Base-by-base conservation (phyloP, 2,113 vertebrate genomes). In the Colistium nudipinnis region DNA sequence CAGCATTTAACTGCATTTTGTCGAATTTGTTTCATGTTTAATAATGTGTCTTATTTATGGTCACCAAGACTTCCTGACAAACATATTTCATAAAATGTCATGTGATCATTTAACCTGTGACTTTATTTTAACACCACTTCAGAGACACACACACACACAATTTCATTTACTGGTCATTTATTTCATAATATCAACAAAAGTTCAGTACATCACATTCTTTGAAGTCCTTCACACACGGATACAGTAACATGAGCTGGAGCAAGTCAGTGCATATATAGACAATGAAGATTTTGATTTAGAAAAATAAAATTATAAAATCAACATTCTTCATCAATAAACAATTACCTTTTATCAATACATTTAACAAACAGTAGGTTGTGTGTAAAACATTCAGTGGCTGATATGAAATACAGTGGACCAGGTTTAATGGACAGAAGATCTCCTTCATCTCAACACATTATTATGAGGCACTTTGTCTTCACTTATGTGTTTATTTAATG, bases 201-300 rank as follows among this genome's bases (percentile, higher is more conserved):
- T 54, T 27, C 2, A 79, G 24, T 25, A 74, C 43, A 81, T 31
- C 19, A 69, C 51, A 53, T 10, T 56, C 9, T 61, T 19, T 20
- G n/a, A 60, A 8, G 36, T 60, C 64, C 63, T 72, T 74, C 38
- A 64, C 69, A 7, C 28, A 76, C 0, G 61, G 12, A 6, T 30
- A 43, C 60, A 62, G 47, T 30, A 60, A 67, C 41, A 62, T 7
- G 16, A 47, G 0, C 25, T n/a, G 4, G 36, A 63, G 28, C 38
- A 73, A 31, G 28, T 70, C 64, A 66, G 48, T 55, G 38, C 49
- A 61, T 28, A 57, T 14, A 76, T 38, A 64, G 10, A 56, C 35
- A 59, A 70, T 20, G 41, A 69, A n/a, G 14, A 56, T 20, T 59
- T 0, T 48, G 24, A 49, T 47, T 38, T 30, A 11, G 6, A 43